Base-by-base conservation (phyloP, 2,797 vertebrate species). In the Ctenopoma multispine region DNA sequence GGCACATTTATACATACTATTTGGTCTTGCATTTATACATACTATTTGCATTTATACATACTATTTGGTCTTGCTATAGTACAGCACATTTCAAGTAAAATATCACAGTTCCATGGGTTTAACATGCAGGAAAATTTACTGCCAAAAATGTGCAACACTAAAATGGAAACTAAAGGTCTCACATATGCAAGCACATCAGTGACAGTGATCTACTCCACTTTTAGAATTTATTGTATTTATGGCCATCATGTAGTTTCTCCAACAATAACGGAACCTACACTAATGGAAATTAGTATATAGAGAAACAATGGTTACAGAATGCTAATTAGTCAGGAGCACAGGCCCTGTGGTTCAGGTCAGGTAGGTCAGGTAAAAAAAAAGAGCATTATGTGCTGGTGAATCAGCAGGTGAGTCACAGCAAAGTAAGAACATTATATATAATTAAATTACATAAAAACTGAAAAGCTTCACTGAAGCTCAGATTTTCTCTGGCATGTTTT, bases 301-400 rank as follows among this genome's bases (percentile, higher is more conserved):
- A 81, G 61, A 66, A 75, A 76, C 21, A 51, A 6, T n/a, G 75
- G 69, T 71, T 80, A 83, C 61, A 76, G 55, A 79, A 76, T 67
- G 17, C 17, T 60, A 82, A 81, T 80, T 80, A 83, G 59, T 50
- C 47, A 23, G 20, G 27, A 53, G 65, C 49, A 72, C 5, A 31
- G 51, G 47, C 49, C 48, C 65, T 46, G 46, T 0, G 10, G 77
- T 64, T 77, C 8, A 41, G 75, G 71, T 78, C 62, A 79, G 59
- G 14, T 0, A 62, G 64, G 65, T 61, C 12, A 10, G 59, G 48
- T 24, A 27, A 9, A 9, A 34, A 34, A 34, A 34, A 34, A 34
- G 10, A 34, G 8, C 34, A 72, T 58, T 0, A 63, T 27, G 57
- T 34, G 54, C 58, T 31, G 38, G 24, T 49, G 40, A 83, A 77